Conservation (phyloP, 2,113 vertebrate species). For the Indicator maculatus region DNA sequence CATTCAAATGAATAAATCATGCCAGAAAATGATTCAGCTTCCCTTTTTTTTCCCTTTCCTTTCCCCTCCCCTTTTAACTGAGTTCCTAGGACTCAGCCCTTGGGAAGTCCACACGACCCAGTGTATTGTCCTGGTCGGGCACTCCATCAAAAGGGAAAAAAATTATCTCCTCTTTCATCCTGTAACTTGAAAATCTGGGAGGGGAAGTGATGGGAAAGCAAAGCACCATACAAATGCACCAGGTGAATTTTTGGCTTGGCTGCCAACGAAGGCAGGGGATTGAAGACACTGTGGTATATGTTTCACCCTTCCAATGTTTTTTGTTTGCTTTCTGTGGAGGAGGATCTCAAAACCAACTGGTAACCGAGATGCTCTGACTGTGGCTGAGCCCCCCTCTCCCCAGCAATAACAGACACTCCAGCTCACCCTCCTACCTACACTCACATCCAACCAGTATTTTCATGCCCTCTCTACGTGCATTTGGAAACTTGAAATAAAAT, state of each 20-base stretch:
- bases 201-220: not conserved
- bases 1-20: constrained; percentile 55
- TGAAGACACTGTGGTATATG: constrained; percentile 3
- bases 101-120: not conserved
- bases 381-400: not conserved
- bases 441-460: not conserved
- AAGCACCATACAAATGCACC: not conserved
- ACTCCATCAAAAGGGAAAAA: not conserved
- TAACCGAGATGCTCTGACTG: not conserved
- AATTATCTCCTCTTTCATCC: constrained; percentile 32
- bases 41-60: not conserved
- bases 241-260: not conserved
- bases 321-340: not conserved
- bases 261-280: not conserved
- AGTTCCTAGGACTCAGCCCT: not conserved
- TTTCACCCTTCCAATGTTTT: not conserved
- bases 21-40: constrained; percentile 73
- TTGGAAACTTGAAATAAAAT: constrained; percentile 64
- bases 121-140: not conserved
- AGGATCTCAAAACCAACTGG: not conserved
- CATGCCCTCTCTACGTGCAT: constrained; percentile 20
- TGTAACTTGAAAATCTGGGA: constrained; percentile 28
- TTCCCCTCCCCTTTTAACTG: not conserved
- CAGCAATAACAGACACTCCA: not conserved
- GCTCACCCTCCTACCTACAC: not conserved